Percentiles rank a stretch among this genome's conserved stretches.
phyloP scores from a whole-genome alignment of 2,113 vertebrate species.

The Misgurnus mizolepis region DNA sequence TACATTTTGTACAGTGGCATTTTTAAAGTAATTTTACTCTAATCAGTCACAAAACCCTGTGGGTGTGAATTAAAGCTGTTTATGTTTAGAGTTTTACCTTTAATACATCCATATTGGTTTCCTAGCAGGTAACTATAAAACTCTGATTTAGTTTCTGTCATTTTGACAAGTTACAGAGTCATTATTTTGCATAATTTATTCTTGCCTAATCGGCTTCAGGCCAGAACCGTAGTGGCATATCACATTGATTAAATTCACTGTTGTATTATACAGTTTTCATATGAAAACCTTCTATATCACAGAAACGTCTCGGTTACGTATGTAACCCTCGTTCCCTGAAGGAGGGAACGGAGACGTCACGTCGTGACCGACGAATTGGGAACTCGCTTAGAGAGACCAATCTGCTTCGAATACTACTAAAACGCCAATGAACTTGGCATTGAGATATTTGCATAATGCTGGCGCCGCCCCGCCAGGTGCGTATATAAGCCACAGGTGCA shows the following conservation, averaged over 20 bases:
- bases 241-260: not conserved
- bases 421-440: too few relatives aligned
- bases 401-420: too few relatives aligned
- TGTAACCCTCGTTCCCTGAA: too few relatives aligned
- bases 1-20: too few relatives aligned
- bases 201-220: not conserved
- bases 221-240: not conserved
- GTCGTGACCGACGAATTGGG: too few relatives aligned
- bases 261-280: not conserved
- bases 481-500: too few relatives aligned
- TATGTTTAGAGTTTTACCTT: slow-evolving; percentile 9
- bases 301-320: too few relatives aligned
- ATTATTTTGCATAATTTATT: not conserved
- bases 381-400: too few relatives aligned
- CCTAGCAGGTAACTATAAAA: slow-evolving; percentile 1
- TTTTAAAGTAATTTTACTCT: slow-evolving; percentile 2
- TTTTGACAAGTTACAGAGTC: slow-evolving; percentile 10
- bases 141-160: slow-evolving; percentile 3
- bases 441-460: too few relatives aligned
- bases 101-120: slow-evolving; percentile 5
- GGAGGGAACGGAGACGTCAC: too few relatives aligned
- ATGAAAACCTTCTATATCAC: not conserved
- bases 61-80: slow-evolving; percentile 27
- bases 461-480: too few relatives aligned
- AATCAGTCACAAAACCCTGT: slow-evolving; percentile 14